These are phyloP conservation scores for Nymphalis polychloros DNA, from an alignment of 2,888 invertebrate species.

Conservation along the genomic window DNA sequence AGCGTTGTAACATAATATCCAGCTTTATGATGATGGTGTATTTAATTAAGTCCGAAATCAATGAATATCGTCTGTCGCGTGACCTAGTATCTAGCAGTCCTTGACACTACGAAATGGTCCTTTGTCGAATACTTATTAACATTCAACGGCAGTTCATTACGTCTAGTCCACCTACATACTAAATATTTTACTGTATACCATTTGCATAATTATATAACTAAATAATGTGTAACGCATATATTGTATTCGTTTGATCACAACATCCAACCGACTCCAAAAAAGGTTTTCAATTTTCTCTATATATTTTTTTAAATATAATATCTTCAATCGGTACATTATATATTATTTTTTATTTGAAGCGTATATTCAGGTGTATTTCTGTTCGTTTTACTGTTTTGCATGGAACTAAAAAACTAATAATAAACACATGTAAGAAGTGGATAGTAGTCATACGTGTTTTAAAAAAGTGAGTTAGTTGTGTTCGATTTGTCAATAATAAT, in stretches of 20 bases:
- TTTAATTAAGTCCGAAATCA: slow-evolving; percentile 16
- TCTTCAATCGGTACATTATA: no score
- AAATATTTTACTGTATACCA: slow-evolving; percentile 20
- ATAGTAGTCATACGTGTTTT: no score
- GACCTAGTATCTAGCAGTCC: slow-evolving; percentile 29
- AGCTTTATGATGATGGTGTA: not conserved
- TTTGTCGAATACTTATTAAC: slow-evolving; percentile 33
- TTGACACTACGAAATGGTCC: slow-evolving; percentile 32
- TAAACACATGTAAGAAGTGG: no score
- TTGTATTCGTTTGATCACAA: not conserved
- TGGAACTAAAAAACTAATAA: no score
- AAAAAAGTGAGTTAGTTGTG: no score
- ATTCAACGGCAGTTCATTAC: slow-evolving; percentile 30
- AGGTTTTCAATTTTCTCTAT: no score
- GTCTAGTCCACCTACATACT: slow-evolving; percentile 30
- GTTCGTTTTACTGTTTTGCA: no score
- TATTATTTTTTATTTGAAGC: no score
- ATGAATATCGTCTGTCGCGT: slow-evolving; percentile 26
- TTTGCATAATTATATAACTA: slow-evolving; percentile 2
- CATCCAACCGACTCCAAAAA: no score
- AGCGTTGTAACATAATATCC: not conserved
- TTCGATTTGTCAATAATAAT: no score
- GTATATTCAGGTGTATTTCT: no score
- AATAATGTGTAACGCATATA: not conserved
- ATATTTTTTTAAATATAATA: no score